Evolutionary conservation across 1,140 invertebrate species (phyloP).

Genomic region (Drosophila athabasca): DNA sequence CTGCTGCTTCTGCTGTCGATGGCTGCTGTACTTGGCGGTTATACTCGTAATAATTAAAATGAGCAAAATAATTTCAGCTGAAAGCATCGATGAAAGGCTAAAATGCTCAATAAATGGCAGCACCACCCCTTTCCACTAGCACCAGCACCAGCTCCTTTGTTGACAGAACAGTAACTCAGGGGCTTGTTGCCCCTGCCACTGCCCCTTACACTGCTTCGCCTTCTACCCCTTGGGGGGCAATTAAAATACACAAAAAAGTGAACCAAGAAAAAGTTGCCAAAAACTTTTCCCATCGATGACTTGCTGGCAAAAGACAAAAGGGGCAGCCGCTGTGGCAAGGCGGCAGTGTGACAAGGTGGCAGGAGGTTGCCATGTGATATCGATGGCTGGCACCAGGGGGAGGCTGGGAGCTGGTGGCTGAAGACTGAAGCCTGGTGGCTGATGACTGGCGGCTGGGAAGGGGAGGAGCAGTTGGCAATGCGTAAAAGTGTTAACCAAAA

Average conservation of each 20-base stretch:
- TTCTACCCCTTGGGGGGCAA: conserved; percentile 58
- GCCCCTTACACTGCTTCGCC: too few relatives aligned
- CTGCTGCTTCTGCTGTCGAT: conserved; percentile 11
- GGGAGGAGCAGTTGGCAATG: conserved; percentile 64
- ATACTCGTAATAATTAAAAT: conserved; percentile 75
- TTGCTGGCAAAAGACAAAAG: conserved; percentile 38
- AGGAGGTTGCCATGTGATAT: conserved; percentile 64
- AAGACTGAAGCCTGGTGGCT: too few relatives aligned
- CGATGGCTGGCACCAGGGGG: conserved; percentile 41
- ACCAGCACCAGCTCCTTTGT: background rate
- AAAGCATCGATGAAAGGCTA: conserved; percentile 82
- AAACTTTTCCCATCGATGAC: conserved; percentile 79
- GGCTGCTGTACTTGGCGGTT: conserved; percentile 64
- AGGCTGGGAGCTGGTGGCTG: too few relatives aligned
- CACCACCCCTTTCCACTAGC: background rate
- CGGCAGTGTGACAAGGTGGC: too few relatives aligned
- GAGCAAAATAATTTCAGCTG: conserved; percentile 77
- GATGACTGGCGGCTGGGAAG: too few relatives aligned
- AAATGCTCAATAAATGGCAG: conserved; percentile 76
- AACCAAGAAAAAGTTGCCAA: conserved; percentile 68
- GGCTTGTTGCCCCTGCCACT: conserved; percentile 43
- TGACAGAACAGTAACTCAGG: conserved; percentile 57
- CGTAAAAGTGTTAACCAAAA: conserved; percentile 82
- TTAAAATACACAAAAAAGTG: conserved; percentile 68
- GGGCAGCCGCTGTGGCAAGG: conserved; percentile 5